Percentiles rank a stretch among this genome's conserved stretches.
phyloP scores from a whole-genome alignment of 2,888 invertebrate species.

The Synanthedon formicaeformis region DNA sequence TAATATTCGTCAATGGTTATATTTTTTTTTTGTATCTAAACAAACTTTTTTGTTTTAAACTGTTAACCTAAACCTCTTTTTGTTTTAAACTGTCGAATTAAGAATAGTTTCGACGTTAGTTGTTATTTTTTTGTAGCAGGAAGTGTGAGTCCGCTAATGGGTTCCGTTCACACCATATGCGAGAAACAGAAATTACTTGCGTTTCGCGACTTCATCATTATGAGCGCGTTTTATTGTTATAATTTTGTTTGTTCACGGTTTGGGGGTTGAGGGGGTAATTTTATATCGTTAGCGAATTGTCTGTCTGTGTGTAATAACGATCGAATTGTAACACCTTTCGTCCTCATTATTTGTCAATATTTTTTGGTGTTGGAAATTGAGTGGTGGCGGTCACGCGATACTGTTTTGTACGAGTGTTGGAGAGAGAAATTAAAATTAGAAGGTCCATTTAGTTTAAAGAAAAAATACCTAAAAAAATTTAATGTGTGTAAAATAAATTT shows the following conservation, averaged over 20 bases:
- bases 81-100: constrained; percentile 20
- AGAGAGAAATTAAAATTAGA: too few relatives aligned
- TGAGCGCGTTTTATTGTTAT: constrained; percentile 12
- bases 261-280: constrained; percentile 27
- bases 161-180: constrained; percentile 51
- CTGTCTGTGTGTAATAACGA: constrained; percentile 13
- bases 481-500: too few relatives aligned
- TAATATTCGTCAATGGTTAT: too few relatives aligned
- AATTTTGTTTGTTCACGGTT: constrained; percentile 45
- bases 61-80: constrained; percentile 3
- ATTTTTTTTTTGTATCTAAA: not conserved
- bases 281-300: constrained; percentile 46
- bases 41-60: too few relatives aligned
- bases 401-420: not conserved
- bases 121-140: constrained; percentile 30
- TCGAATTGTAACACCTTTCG: constrained; percentile 2
- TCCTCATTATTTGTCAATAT: not conserved
- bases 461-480: too few relatives aligned
- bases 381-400: not conserved
- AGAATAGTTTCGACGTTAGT: constrained; percentile 14
- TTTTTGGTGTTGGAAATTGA: not conserved
- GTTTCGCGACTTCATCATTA: constrained; percentile 14
- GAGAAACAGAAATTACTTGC: constrained; percentile 39
- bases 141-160: constrained; percentile 40
- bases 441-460: too few relatives aligned